Evolutionary conservation across 2,113 vertebrate genomes (phyloP).

Genomic region (Burhinus bistriatus): DNA sequence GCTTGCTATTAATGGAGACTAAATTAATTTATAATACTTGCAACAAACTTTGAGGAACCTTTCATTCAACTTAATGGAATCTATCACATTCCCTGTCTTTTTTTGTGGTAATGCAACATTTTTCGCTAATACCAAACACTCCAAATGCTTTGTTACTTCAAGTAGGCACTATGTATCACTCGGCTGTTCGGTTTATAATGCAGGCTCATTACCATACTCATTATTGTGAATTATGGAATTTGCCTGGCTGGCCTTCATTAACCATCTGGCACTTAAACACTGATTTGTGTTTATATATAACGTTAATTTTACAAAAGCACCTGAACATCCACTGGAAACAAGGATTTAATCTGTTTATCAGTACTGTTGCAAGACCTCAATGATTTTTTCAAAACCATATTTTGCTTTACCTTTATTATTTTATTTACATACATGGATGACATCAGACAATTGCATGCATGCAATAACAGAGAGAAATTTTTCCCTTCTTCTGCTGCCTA

Average conservation of each 20-base stretch:
- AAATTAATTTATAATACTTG: not conserved
- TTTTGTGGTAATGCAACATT: conserved; percentile 15
- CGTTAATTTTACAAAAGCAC: conserved; percentile 74
- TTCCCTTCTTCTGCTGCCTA: not conserved
- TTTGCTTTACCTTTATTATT: conserved; percentile 27
- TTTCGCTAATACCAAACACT: conserved; percentile 50
- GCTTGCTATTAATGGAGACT: not conserved
- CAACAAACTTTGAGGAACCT: not conserved
- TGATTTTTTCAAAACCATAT: not conserved
- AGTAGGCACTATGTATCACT: conserved; percentile 65
- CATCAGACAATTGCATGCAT: not conserved
- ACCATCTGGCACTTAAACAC: conserved; percentile 76
- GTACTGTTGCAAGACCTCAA: conserved; percentile 56
- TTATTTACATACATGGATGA: not conserved
- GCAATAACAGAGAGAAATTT: not conserved
- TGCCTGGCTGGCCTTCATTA: conserved; percentile 77
- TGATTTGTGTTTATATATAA: conserved; percentile 74
- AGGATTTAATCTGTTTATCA: conserved; percentile 62
- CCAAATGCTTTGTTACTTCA: conserved; percentile 68
- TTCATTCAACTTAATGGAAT: conserved; percentile 39
- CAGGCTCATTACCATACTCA: conserved; percentile 74
- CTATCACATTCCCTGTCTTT: not conserved
- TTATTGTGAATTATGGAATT: conserved; percentile 78
- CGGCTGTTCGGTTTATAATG: conserved; percentile 67
- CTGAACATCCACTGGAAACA: conserved; percentile 65